Evolutionary conservation across 2,888 invertebrate genomes (phyloP), one percentile per base, ranked within the genome.

Genomic region (Ochropleura leucogaster): DNA sequence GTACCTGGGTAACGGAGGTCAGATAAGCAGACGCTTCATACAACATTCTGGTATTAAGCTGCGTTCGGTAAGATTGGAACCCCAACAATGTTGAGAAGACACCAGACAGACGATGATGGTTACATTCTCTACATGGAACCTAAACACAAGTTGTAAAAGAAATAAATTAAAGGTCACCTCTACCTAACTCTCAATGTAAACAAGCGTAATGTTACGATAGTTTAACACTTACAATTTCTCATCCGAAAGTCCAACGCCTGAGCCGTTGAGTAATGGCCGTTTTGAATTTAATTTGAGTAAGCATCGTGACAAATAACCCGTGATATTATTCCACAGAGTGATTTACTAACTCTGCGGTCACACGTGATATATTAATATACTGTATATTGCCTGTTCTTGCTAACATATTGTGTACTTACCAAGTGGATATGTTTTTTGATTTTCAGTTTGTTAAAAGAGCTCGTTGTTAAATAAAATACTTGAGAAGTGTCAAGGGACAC

Each of bases 271-370:
- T 80, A 47, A 77, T 42, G 42, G n/a, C 18, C 47, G 44, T 75
- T 65, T 47, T 49, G 53, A 77, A 77, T 77, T 81, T 47, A 81
- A 81, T 77, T 81, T 81, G 60, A 20, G 66, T 44, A 65, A 44
- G 40, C 53, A 60, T 47, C 30, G 30, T 77, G 67, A 82, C 68
- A 76, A 53, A 82, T 53, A 4, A 59, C 64, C 6, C 12, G 51
- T 64, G 47, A 67, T 63, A 67, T 73, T 64, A 76, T 68, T n/a
- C 51, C 47, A 5, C 51, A 8, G 67, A 76, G 82, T 68, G 57
- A 78, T 82, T 66, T 63, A 76, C 55, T 44, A 18, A 80, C 57
- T 81, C 20, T 16, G 57, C 40, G 62, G 67, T 51, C 10, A 44
- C 30, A 49, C 47, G 12, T 44, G 44, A 68, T 76, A 44, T 66